Percentiles rank a stretch among this genome's conserved stretches.
Evolutionary conservation across 2,888 invertebrate genomes (phyloP).

Genomic region (Philereme transversata): DNA sequence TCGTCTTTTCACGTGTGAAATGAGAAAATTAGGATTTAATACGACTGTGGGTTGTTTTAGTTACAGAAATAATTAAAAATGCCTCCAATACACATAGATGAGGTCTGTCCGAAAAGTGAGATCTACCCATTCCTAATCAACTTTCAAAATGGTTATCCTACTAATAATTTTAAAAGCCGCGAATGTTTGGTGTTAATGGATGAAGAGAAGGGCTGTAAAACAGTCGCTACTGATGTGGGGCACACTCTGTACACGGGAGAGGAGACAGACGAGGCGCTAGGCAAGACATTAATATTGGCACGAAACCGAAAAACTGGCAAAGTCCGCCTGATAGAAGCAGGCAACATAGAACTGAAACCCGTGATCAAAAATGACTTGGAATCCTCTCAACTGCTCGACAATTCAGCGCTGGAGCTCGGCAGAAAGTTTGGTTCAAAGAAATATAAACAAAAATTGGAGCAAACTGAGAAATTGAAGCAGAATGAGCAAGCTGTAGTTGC

Average conservation of each 20-base stretch:
- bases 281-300: constrained; percentile 60
- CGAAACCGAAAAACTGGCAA: constrained; percentile 66
- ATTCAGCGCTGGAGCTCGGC: constrained; percentile 72
- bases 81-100: constrained; percentile 61
- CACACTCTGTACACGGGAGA: constrained; percentile 63
- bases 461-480: constrained; percentile 83
- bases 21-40: too few relatives aligned
- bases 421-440: constrained; percentile 87
- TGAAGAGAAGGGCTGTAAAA: constrained; percentile 47
- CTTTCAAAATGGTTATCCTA: constrained; percentile 71
- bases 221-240: constrained; percentile 51
- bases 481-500: constrained; percentile 83
- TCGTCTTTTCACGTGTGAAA: constrained; percentile 7
- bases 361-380: constrained; percentile 46
- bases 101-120: constrained; percentile 54
- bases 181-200: constrained; percentile 54
- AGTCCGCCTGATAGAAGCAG: constrained; percentile 63
- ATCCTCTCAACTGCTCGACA: constrained; percentile 48
- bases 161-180: constrained; percentile 50
- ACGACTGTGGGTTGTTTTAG: not conserved
- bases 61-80: constrained; percentile 40
- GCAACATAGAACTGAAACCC: constrained; percentile 60
- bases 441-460: constrained; percentile 83
- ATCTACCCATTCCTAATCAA: constrained; percentile 56
- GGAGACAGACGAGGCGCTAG: constrained; percentile 55